Base-by-base conservation (phyloP, 2,888 invertebrate genomes). In the Drosophila phalerata region DNA sequence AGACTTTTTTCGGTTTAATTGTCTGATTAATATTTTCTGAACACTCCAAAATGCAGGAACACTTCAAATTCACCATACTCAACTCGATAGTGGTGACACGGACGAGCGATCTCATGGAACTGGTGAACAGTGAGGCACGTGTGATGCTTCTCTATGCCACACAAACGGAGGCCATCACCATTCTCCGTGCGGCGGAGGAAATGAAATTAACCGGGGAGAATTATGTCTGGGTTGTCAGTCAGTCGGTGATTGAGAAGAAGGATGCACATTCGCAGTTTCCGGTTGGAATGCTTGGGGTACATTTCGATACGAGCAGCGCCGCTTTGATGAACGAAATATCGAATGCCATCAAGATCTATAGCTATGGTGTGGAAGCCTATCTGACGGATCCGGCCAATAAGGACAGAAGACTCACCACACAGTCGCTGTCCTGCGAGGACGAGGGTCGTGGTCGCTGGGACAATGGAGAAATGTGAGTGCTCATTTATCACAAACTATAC, bases 181-280 rank as follows among this genome's bases (percentile, higher is more conserved):
- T 98, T 79, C 93, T 98, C 83, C 86, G 91, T 62, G 92, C 92
- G 69, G 93, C 92, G 83, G 92, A 93, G 81, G 93, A 93, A 68
- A 91, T 93, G 91, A 93, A 93, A 85, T 88, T 93, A 56, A 93
- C 92, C 25, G 92, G 92, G 4, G 97, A 98, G 92, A 98, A 98
- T 92, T 98, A 98, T 92, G 97, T 98, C 10, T 98, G 98, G 98
- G 97, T 98, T 66, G 98, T 98, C 19, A 98, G 98, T 53, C 98
- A 98, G 92, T 97, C 97, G 91, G 98, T 98, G 78, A 96, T 98
- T 68, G 97, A 97, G 86, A 96, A 96, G 81, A 94, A 95, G 89
- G 96, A 96, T 88, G 95, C 95, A 9, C 94, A 95, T 28, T 93
- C 94, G 55, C 95, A 97, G 91, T 98, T 98, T 92, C 98, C 98